Evolutionary conservation across 53 echinoderm and acorn worm genomes (phyloP), one percentile per base, ranked within the genome.

Genomic region (Actinopyga echinites): DNA sequence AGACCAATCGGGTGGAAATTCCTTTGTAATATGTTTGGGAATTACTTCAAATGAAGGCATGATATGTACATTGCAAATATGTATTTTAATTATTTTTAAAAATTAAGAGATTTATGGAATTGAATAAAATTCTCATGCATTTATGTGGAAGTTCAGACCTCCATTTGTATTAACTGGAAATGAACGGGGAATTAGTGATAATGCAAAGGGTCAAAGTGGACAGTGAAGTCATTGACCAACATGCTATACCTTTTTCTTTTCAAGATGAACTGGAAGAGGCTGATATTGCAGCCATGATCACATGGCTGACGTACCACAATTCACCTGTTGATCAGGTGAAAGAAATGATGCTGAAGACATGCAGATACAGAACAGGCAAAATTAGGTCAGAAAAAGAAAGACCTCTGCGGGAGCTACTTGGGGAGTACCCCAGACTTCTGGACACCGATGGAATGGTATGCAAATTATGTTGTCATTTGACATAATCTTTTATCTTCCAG

Each of bases 301-400:
- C 43, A 32, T 79, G 79, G 79, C 56, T 79, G 79, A 54, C 7
- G 25, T 29, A 56, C 32, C 54, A 79, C 79, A 22, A 79, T 28
- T 17, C 43, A 52, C 79, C 79, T 7, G 79, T 28, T 22, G 35
- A 74, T 22, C 74, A 74, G 43, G 74, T 74, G 10, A 34, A 40
- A 40, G 43, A 79, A 79, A 44, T 43, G 79, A 79, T 79, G 57
- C 24, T 24, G 8, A 56, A 79, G 29, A 79, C 79, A 24, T 29
- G 43, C 54, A 6, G 52, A 11, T 54, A 29, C 40, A 54, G 79
- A 54, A 52, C 56, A 23, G 79, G 45, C 20, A 56, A 43, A 24
- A 79, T 79, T 29, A 79, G 79, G 79, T 23, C 79, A 8, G 79
- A 79, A 8, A 79, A 79, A 56, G 79, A 79, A n/a, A 54, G 25